Base-by-base conservation (phyloP, 2,797 vertebrate genomes). In the Spinibarbus caldwelli region DNA sequence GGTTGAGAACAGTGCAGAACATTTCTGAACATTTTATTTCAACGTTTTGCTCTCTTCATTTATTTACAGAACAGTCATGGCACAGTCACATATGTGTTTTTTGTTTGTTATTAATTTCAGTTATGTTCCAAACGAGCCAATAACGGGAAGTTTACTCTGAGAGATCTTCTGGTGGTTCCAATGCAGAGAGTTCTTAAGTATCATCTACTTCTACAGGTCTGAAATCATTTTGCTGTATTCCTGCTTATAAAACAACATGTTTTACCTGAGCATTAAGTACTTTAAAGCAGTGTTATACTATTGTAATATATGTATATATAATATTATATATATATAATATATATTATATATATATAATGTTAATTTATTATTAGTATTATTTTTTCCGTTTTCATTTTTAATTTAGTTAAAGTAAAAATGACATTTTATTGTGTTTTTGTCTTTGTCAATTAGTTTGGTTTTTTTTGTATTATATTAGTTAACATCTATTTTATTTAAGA, bases 111-210 rank as follows among this genome's bases (percentile, higher is more conserved):
- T 82, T 73, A 57, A 80, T 14, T n/a, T n/a, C 90, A 99, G 98
- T 97, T 99, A 87, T 99, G 98, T 93, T 98, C 98, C 15, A 99
- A 99, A 92, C 95, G 98, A 91, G 98, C 98, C 6, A 99, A 99
- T 90, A 98, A 98, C 0, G 98, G 98, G 62, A 99, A 98, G 85
- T 99, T 99, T 90, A 99, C 97, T 0, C 92, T 99, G 90, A 92
- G 98, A 78, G 98, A 99, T 92, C 95, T 99, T 38, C 94, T 99
- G 10, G 97, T 99, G 45, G 98, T 99, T 86, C 98, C 98, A 0
- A 99, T 99, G 98, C 98, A 99, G 89, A 96, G 98, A 85, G 98
- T 99, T 38, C 89, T 99, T 41, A 99, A 99, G 89, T 99, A 99
- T 84, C 98, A 97, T 80, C 95, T 99, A 14, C 96, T 99, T 43